Evolutionary conservation across 2,113 vertebrate species (phyloP).

Genomic region (Talpa occidentalis): DNA sequence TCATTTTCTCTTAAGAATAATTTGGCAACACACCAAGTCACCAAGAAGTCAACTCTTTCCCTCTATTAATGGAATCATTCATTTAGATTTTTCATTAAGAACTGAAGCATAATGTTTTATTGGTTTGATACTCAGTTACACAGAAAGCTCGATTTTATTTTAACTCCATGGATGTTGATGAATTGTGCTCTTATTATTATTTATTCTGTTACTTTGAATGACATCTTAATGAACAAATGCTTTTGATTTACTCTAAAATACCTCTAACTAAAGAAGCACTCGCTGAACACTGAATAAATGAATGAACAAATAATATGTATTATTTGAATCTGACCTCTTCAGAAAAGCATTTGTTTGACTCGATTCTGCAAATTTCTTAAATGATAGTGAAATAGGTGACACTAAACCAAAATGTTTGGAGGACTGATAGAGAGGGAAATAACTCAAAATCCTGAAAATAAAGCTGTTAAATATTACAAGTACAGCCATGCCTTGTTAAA

Average conservation of each 20-base stretch:
- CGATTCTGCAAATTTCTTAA: not conserved
- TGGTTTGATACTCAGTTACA: slow-evolving; percentile 1
- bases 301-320: not conserved
- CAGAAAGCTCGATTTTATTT: slow-evolving; percentile 49
- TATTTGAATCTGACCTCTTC: not conserved
- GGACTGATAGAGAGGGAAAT: not conserved
- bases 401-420: not conserved
- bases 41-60: not conserved
- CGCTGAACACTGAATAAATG: not conserved
- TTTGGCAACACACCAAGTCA: not conserved
- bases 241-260: not conserved
- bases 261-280: not conserved
- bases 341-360: slow-evolving; percentile 9
- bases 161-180: not conserved
- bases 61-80: not conserved
- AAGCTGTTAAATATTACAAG: slow-evolving; percentile 73
- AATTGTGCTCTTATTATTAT: not conserved
- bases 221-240: not conserved
- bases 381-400: slow-evolving; percentile 52
- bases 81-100: slow-evolving; percentile 22
- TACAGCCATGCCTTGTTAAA: slow-evolving; percentile 73
- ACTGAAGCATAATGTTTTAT: not conserved
- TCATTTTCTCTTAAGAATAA: not conserved
- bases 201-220: not conserved
- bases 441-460: slow-evolving; percentile 52